Conservation (phyloP, 2,113 vertebrate genomes). For the Cryptomyrus ogoouensis region DNA sequence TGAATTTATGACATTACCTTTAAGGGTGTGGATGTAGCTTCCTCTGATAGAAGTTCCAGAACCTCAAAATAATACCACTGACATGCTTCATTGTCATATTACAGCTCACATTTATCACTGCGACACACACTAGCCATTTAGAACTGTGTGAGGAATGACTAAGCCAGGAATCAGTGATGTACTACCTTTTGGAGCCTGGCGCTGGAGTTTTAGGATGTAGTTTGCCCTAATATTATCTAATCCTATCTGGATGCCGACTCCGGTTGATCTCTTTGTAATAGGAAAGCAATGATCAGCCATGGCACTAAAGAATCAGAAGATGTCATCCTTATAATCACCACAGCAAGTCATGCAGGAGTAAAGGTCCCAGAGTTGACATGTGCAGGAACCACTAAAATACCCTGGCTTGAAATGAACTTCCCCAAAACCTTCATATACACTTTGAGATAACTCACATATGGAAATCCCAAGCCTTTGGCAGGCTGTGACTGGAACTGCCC, state of each 20-base stretch:
- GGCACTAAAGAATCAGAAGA: background rate
- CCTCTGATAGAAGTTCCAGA: background rate
- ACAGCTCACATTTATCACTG: background rate
- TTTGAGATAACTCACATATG: background rate
- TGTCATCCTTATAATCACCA: background rate
- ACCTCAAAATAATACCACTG: background rate
- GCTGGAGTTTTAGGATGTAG: background rate
- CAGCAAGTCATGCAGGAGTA: background rate
- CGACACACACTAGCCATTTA: background rate
- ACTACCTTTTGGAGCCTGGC: background rate
- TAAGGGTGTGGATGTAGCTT: background rate
- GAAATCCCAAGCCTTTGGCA: background rate
- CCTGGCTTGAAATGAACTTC: background rate
- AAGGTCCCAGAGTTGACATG: background rate
- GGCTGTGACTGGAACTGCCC: background rate
- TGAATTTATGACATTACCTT: background rate
- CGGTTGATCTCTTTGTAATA: background rate
- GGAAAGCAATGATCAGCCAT: background rate
- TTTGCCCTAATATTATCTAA: background rate
- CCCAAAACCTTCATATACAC: background rate
- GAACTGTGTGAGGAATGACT: background rate
- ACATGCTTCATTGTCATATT: background rate
- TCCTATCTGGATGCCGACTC: background rate
- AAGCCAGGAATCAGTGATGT: background rate
- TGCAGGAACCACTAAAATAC: background rate